Base-by-base conservation (phyloP, 1,140 invertebrate species). In the Drosophila guanche region DNA sequence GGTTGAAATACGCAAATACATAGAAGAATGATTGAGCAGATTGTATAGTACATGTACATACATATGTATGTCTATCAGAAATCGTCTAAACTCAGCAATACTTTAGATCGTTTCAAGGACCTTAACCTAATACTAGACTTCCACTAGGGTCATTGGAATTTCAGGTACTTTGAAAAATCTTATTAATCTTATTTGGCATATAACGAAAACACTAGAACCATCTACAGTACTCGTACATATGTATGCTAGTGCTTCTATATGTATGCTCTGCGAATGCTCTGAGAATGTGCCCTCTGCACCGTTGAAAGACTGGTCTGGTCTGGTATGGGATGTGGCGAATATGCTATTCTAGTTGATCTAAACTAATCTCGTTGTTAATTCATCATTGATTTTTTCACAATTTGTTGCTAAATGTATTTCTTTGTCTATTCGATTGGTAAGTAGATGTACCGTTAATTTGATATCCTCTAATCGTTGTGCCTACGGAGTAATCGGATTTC, bases 301-400 rank as follows among this genome's bases (percentile, higher is more conserved):
- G 58, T 63, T 86, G 74, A 88, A 88, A 75, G 54, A 88, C 61
- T 10, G 33, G 29, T 80, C 46, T 70, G 29, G 29, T 33, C 0
- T 33, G 33, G 33, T 10, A 12, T 77, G 47, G 58, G 70, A 74
- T 80, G 53, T 46, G 57, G 61, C 62, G 76, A 73, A 46, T 66
- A 65, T 14, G 50, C 66, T 88, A 88, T 66, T 76, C 84, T 86
- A 86, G 78, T 86, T 83, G 66, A 72, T 72, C 75, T 83, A 79
- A 78, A 79, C 89, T 90, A 90, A 83, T 89, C 67, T 90, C 85
- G 89, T 90, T 90, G 89, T 90, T 83, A 81, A 77, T 79, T 90
- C 55, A 74, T 70, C 50, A 74, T 63, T 59, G 53, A 72, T 83
- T 71, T 27, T 27, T 37, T 62, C 76, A 83, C 65, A 73, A 60